Conservation (phyloP, 2,113 vertebrate species). For the Microtus montanus region DNA sequence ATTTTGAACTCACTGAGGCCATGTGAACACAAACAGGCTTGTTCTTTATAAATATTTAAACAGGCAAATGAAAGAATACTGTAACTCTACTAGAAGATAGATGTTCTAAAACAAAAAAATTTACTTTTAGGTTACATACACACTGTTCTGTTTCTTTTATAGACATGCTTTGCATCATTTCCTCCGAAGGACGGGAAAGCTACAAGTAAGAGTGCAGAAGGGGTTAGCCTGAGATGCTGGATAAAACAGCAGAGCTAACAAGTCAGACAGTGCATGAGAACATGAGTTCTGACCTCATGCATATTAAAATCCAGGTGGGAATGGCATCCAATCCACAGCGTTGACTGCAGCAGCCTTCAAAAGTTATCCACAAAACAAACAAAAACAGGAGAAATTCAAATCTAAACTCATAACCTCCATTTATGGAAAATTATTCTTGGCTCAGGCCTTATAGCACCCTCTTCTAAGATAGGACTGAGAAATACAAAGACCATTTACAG, state of each 20-base stretch:
- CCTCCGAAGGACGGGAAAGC: background rate
- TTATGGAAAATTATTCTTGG: constrained; percentile 49
- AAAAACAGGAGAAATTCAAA: constrained; percentile 47
- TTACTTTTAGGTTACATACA: background rate
- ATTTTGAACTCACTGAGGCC: background rate
- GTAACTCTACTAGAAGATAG: background rate
- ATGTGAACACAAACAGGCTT: background rate
- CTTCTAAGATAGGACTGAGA: constrained; percentile 36
- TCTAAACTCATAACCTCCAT: constrained; percentile 56
- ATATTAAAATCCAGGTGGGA: background rate
- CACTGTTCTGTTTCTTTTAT: background rate
- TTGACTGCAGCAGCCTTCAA: background rate
- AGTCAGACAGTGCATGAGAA: background rate
- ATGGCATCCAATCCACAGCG: background rate
- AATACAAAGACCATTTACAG: constrained; percentile 60
- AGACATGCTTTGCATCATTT: background rate
- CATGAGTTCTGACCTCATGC: background rate
- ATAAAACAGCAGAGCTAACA: background rate
- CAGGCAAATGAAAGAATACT: background rate
- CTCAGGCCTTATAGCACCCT: constrained; percentile 27
- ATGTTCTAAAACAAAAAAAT: constrained; percentile 27
- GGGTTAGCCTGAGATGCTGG: background rate
- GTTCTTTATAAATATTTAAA: background rate
- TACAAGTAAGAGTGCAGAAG: background rate
- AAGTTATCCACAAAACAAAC: constrained; percentile 28